Base-by-base conservation (phyloP, 1,140 invertebrate genomes). In the Saxidomus purpurata region DNA sequence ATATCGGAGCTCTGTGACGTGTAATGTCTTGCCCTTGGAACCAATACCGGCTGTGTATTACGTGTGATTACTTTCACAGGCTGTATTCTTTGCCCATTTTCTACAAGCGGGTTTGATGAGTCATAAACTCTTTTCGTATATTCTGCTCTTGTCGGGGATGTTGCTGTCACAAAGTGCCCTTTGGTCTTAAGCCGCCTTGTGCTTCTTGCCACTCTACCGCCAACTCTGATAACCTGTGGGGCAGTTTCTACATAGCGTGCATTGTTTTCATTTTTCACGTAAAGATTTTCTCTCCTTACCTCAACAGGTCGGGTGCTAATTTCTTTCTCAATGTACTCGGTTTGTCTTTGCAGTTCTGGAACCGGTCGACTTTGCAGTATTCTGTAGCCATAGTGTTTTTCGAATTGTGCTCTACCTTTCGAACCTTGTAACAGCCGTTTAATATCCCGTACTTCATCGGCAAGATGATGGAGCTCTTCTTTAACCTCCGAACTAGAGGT, bases 361-460 rank as follows among this genome's bases (percentile, higher is more conserved):
- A 3, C 36, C 38, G 8, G 34, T 47, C 11, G 40, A 19, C 2
- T 19, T 6, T n/a, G 25, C 8, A 69, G 2, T n/a, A 87, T 77
- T 22, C 52, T 31, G 31, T 87, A 87, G 3, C 71, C 85, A 52
- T 87, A 79, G 4, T 87, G 38, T 22, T 87, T 77, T 55, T 55
- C 85, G 38, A 67, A 43, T 15, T 55, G 25, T 11, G 49, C 11
- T 47, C 52, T 59, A 1, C 28, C 49, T 34, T 49, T 38, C 3
- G 85, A 74, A 25, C 69, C 36, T 55, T 79, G 47, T 0, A 87
- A 36, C 13, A 77, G 15, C 1, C 34, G 43, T 63, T 87, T 87
- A 4, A 87, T 87, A 87, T 55, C 85, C 36, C 85, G 59, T 25
- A 87, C 85, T 36, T 87, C 85, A 19, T 74, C 61, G 0, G 85